A percentile compares a stretch with the other conserved stretches of the same genome.
Evolutionary conservation across 1,140 invertebrate species (phyloP).

Genomic region (Diploscapter pachys): DNA sequence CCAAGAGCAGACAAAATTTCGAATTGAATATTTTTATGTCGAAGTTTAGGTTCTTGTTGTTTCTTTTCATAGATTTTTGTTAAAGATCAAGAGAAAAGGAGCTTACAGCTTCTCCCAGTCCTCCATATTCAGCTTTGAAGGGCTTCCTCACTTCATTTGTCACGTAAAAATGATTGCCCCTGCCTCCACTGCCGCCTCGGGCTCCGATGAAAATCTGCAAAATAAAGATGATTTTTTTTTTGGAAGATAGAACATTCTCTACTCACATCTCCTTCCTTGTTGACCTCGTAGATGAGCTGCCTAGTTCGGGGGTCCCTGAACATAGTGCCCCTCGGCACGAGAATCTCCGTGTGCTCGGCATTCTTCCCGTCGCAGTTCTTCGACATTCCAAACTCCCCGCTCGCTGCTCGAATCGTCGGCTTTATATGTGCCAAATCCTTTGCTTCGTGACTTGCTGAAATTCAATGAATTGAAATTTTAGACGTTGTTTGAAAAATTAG

Average conservation of each 20-base stretch:
- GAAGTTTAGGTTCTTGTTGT: too few relatives aligned
- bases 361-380: constrained; percentile 29
- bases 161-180: constrained; percentile 87
- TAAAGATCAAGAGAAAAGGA: constrained; percentile 61
- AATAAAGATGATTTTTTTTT: background rate
- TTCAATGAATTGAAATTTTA: constrained; percentile 4
- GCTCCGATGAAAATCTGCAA: constrained; percentile 83
- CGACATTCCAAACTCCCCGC: constrained; percentile 33
- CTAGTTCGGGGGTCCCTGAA: constrained; percentile 11
- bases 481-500: too few relatives aligned
- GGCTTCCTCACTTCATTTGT: constrained; percentile 78
- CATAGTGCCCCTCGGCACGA: constrained; percentile 18
- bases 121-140: constrained; percentile 80
- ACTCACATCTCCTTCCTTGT: constrained; percentile 16
- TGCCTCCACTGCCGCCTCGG: constrained; percentile 86
- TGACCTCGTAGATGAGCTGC: constrained; percentile 7
- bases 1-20: too few relatives aligned
- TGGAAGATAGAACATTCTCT: background rate
- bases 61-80: background rate
- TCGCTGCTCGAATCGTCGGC: constrained; percentile 16
- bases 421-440: constrained; percentile 27
- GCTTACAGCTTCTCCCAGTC: constrained; percentile 71
- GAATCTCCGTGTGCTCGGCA: constrained; percentile 23
- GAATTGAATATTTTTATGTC: too few relatives aligned
- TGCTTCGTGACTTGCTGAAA: constrained; percentile 47